Base-by-base conservation (phyloP, 1,140 invertebrate species). In the Papilio xuthus region DNA sequence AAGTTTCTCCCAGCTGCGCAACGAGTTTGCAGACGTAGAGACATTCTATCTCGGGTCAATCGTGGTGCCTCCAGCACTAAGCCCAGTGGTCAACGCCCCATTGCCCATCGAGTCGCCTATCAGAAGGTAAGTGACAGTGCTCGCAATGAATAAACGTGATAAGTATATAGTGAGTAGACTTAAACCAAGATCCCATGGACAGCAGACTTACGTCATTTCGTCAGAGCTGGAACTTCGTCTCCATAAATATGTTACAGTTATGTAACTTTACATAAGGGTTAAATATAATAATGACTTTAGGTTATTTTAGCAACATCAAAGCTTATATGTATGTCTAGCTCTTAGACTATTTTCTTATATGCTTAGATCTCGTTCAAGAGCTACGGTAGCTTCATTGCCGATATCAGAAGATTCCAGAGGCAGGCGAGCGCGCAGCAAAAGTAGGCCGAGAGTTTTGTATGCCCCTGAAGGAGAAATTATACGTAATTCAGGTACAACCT, bases 11-110 rank as follows among this genome's bases (percentile, higher is more conserved):
- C 98, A 99, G 83, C 91, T 99, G 47, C 96, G 98, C 56, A 98
- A 98, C 86, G 98, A 99, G 86, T 98, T 98, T 86, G 97, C 97
- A 1, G 97, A 98, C 83, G 96, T 98, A 50, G 97, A 98, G 88
- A 98, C 97, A 13, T 99, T 99, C 92, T 98, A 98, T 89, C 93
- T 98, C 84, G 97, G 96, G 15, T 95, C 95, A 15, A 95, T 96
- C 0, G 92, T 94, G 37, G 94, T 89, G 8, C 88, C 83, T 2
- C 89, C 92, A 9, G 90, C 91, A 0, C 81, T 93, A 9, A 92
- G 88, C 75, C 91, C 92, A 8, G 89, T 90, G 18, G 86, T 91
- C 63, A 92, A 87, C 70, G 91, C 92, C 1, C 89, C 92, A 1
- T 77, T 94, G 41, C 89, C 92, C 9, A 87, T 93, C 23, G 92